Evolutionary conservation across 1,140 invertebrate species (phyloP).

Genomic region (Hylyphantes graminicola): DNA sequence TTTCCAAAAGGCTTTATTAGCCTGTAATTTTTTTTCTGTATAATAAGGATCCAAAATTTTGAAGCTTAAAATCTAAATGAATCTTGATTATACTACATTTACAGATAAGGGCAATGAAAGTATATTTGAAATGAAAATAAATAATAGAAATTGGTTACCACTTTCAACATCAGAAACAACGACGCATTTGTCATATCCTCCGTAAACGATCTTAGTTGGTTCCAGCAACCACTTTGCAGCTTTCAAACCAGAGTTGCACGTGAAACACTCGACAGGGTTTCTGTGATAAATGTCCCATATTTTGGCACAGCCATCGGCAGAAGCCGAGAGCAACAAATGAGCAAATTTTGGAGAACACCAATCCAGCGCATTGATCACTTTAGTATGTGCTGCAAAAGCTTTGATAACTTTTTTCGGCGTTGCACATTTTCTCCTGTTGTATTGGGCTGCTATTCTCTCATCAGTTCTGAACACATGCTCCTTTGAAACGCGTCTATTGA

Average conservation of each 20-base stretch:
- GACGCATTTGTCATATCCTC: conserved; percentile 34
- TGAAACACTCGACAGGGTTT: conserved; percentile 6
- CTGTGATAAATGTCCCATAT: conserved; percentile 22
- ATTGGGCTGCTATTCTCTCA: conserved; percentile 12
- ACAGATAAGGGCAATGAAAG: no score
- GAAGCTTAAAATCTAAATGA: no score
- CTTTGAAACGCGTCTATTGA: no score
- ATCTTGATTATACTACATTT: neutral
- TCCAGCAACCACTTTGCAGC: conserved; percentile 31
- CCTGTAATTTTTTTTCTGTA: no score
- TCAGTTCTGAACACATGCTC: conserved; percentile 26
- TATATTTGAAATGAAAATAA: neutral
- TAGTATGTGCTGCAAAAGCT: conserved; percentile 1
- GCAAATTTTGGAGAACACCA: conserved; percentile 36
- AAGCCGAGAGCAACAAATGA: conserved; percentile 35
- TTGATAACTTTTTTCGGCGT: neutral
- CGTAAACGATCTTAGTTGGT: conserved; percentile 23
- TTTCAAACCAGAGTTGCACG: neutral
- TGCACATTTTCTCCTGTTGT: neutral
- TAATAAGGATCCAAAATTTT: no score
- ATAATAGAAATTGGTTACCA: conserved; percentile 12
- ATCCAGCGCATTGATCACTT: conserved; percentile 1
- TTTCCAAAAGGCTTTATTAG: no score
- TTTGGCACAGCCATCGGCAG: conserved; percentile 20
- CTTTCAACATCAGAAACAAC: conserved; percentile 27